phyloP scores from a whole-genome alignment of 2,888 invertebrate species.

The Apodemia mormo region DNA sequence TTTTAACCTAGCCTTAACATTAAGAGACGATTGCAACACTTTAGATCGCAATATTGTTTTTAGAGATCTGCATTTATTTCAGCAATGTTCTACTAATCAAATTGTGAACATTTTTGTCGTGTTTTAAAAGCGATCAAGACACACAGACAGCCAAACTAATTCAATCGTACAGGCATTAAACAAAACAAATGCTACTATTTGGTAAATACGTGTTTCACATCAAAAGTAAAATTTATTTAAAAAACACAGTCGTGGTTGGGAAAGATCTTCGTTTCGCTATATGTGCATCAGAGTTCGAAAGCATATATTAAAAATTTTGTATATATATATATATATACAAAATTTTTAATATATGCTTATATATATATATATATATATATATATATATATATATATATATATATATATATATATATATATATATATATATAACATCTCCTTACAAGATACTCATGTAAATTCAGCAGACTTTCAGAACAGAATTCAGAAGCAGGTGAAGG shows the following conservation, averaged over 20 bases:
- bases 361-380: too few relatives aligned
- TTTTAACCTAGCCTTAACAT: conserved; percentile 69
- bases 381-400: too few relatives aligned
- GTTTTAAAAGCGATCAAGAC: conserved; percentile 26
- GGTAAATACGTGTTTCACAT: conserved; percentile 1
- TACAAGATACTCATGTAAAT: too few relatives aligned
- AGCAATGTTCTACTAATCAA: conserved; percentile 59
- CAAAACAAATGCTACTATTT: conserved; percentile 19
- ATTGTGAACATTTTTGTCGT: conserved; percentile 19
- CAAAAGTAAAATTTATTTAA: conserved; percentile 4
- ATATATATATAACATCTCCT: too few relatives aligned
- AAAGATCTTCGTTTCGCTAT: neutral
- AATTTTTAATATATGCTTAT: too few relatives aligned
- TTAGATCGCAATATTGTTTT: conserved; percentile 69
- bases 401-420: too few relatives aligned
- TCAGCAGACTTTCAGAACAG: too few relatives aligned
- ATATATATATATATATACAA: too few relatives aligned
- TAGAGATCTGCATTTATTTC: conserved; percentile 66
- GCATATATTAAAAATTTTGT: too few relatives aligned
- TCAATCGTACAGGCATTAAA: conserved; percentile 43
- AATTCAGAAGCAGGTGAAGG: too few relatives aligned
- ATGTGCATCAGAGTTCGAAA: neutral
- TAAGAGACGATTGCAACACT: conserved; percentile 73
- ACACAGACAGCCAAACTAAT: conserved; percentile 42
- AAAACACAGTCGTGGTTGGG: neutral